Percentiles rank a stretch among this genome's conserved stretches.
phyloP scores from a whole-genome alignment of 2,113 vertebrate genomes.

The Callocephalon fimbriatum region DNA sequence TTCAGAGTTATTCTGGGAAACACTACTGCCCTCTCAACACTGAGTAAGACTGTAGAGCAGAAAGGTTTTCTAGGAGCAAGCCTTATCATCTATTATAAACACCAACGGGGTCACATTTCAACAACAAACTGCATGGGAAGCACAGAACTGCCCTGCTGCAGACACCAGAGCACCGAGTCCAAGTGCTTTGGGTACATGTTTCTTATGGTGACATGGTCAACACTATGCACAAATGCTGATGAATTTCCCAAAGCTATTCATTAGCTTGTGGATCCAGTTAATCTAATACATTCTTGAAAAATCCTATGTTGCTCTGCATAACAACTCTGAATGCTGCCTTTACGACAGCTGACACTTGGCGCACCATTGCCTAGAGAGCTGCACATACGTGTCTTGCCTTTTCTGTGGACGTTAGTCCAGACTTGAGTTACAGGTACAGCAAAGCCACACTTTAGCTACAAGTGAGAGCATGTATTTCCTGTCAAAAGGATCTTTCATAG shows the following conservation, averaged over 20 bases:
- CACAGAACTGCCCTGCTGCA: background rate
- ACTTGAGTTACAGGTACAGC: background rate
- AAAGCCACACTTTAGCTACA: background rate
- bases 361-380: background rate
- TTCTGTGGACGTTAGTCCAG: background rate
- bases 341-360: background rate
- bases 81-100: background rate
- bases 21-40: background rate
- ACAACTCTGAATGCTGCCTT: background rate
- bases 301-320: background rate
- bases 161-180: background rate
- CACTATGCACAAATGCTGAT: background rate
- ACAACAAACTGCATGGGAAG: background rate
- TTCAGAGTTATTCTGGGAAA: background rate
- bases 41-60: background rate
- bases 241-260: background rate
- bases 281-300: background rate
- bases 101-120: background rate
- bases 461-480: background rate
- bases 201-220: background rate
- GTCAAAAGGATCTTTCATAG: background rate
- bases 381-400: background rate
- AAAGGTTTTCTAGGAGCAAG: background rate
- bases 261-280: background rate
- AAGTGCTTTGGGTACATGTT: accelerated